Percentiles rank a stretch among this genome's conserved stretches.
Evolutionary conservation across 35 echinoderm and acorn worm genomes (phyloP).

Genomic region (Eucidaris tribuloides): DNA sequence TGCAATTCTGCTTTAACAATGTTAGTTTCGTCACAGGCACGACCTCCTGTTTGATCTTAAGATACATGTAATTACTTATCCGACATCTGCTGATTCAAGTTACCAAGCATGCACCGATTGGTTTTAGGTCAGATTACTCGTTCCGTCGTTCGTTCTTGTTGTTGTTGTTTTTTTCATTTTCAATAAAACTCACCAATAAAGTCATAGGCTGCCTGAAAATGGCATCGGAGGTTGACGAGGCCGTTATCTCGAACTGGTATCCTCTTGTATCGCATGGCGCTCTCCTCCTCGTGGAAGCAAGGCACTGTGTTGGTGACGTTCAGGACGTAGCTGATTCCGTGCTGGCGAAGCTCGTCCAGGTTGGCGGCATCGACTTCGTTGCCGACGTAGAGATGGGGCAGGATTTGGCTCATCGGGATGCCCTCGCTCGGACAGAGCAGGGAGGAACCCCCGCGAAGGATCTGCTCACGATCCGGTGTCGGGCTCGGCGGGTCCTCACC

Average conservation of each 20-base stretch:
- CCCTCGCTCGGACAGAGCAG: neutral
- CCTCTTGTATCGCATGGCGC: slow-evolving; percentile 62
- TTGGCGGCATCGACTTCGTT: slow-evolving; percentile 85
- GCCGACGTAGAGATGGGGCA: slow-evolving; percentile 86
- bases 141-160: neutral
- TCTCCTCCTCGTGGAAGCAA: slow-evolving; percentile 73
- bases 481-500: slow-evolving; percentile 41
- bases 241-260: slow-evolving; percentile 84
- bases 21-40: no score
- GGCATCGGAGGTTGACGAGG: slow-evolving; percentile 42
- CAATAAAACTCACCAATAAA: slow-evolving; percentile 92
- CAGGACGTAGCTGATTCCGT: slow-evolving; percentile 76
- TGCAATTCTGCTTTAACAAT: no score
- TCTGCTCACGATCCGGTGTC: neutral
- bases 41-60: no score
- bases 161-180: no score
- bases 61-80: no score
- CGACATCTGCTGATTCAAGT: no score
- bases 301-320: slow-evolving; percentile 88
- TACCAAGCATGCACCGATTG: no score
- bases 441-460: slow-evolving; percentile 13
- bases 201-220: slow-evolving; percentile 83
- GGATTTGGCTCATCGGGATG: slow-evolving; percentile 67
- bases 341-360: slow-evolving; percentile 44
- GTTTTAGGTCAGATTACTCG: no score